Base-by-base conservation (phyloP, 1,140 invertebrate species). In the Sinonovacula constricta region DNA sequence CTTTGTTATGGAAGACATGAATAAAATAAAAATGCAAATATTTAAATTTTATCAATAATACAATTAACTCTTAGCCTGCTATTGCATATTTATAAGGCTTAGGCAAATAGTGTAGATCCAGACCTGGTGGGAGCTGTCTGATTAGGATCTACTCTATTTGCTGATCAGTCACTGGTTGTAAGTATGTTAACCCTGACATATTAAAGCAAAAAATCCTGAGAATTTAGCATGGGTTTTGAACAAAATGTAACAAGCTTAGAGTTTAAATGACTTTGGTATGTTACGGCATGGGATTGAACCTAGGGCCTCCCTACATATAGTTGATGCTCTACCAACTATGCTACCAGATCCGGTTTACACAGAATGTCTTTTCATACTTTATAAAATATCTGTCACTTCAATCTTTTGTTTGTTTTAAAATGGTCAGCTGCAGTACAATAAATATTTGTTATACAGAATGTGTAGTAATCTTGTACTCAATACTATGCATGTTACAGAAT, bases 401-500 rank as follows among this genome's bases (percentile, higher is more conserved):
- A 10, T 57, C 7, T 12, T 12, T 7, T 24, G 24, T 12, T 15
- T 57, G 7, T 26, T 57, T 57, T 24, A 14, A 10, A 57, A 57
- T 7, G 14, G 54, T 12, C n/a, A n/a, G n/a, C n/a, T n/a, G n/a
- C n/a, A n/a, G n/a, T n/a, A n/a, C n/a, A n/a, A n/a, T n/a, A n/a
- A n/a, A n/a, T n/a, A n/a, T n/a, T n/a, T n/a, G n/a, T n/a, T n/a
- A n/a, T n/a, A n/a, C n/a, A n/a, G n/a, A n/a, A n/a, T n/a, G n/a
- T n/a, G n/a, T n/a, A n/a, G n/a, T n/a, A n/a, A n/a, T n/a, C n/a
- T n/a, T n/a, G n/a, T n/a, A n/a, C n/a, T n/a, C n/a, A n/a, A n/a
- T n/a, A n/a, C 7, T 57, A 54, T 70, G 18, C 22, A 65, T 60
- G 24, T 62, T 79, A 33, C 81, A 91, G 91, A 85, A 49, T 91